Evolutionary conservation across 2,797 vertebrate genomes (phyloP), one percentile per base, ranked within the genome.

Genomic region (Parotocinclus haroldoi): DNA sequence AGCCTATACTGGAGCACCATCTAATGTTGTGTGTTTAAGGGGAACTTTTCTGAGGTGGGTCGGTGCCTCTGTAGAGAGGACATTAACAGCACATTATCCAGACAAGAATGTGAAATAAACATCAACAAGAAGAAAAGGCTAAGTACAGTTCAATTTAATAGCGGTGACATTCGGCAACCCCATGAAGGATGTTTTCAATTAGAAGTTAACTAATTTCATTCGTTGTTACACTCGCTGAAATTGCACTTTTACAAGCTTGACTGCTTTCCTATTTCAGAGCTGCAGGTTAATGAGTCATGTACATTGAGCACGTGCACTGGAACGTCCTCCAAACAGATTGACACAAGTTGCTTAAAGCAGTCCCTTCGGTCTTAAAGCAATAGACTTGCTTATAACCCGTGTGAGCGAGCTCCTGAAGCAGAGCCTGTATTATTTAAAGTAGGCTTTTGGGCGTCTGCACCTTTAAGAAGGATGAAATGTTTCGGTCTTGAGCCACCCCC

Each of bases 121-220:
- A 87, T 88, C 80, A 84, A 82, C 86, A 82, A 73, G 83, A 80
- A 66, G 82, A 82, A 80, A 83, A 85, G 77, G 82, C 83, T 85
- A 86, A 88, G 78, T 86, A 81, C 79, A 81, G 86, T 80, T 79
- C 84, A 88, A 81, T 88, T 87, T 88, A 86, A 85, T 83, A 86
- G 76, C 65, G 53, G 77, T 84, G 88, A 90, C 88, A 88, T 89
- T 90, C 85, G 83, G 76, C 76, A 73, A 81, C 74, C 77, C 79
- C 81, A 82, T 89, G 88, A 90, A 90, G 86, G 84, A 89, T 90
- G 86, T 86, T 88, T 90, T 90, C 88, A 90, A 89, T 90, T 91
- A 91, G 78, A 87, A 80, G 76, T 10, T 69, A 78, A 84, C 81
- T 89, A 85, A 89, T 90, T 88, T 87, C 86, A 89, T 89, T 89